phyloP scores from a whole-genome alignment of 1,140 invertebrate species.

The Eulimnadia texana region DNA sequence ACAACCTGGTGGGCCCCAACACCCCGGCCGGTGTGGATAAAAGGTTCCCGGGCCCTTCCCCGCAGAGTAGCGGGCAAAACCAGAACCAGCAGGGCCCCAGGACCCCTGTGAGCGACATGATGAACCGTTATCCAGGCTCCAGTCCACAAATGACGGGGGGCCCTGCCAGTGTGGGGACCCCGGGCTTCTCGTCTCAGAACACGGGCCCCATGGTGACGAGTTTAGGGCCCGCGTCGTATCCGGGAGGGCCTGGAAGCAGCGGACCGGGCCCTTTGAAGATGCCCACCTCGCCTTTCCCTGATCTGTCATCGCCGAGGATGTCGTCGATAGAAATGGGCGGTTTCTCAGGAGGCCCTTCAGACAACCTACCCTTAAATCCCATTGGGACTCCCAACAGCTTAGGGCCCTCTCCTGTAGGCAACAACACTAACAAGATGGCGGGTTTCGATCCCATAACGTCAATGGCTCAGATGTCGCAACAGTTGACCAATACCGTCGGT shows the following conservation, averaged over 20 bases:
- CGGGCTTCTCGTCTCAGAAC: background rate
- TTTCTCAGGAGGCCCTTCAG: conserved; percentile 30
- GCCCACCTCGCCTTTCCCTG: conserved; percentile 18
- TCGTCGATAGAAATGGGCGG: conserved; percentile 19
- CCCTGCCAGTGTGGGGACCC: conserved; percentile 3
- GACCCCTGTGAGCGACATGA: conserved; percentile 12
- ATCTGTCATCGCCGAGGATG: conserved; percentile 20
- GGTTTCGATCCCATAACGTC: conserved; percentile 85
- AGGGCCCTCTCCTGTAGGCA: conserved; percentile 24
- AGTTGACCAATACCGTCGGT: conserved; percentile 48
- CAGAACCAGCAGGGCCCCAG: conserved; percentile 13
- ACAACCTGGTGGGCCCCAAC: conserved; percentile 21
- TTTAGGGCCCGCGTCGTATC: conserved; percentile 11
- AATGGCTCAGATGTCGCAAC: conserved; percentile 84
- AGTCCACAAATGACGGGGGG: conserved; percentile 22
- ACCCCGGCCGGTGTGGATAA: conserved; percentile 25
- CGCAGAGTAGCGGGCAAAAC: conserved; percentile 17
- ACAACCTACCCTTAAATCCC: conserved; percentile 70
- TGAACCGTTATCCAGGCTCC: conserved; percentile 23
- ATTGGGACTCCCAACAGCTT: conserved; percentile 40
- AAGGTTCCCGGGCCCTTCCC: conserved; percentile 27
- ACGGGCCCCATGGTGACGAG: conserved; percentile 7
- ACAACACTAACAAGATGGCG: conserved; percentile 23
- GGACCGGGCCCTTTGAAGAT: conserved; percentile 17
- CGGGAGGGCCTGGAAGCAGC: conserved; percentile 12